A percentile compares a stretch with the other conserved stretches of the same genome.
Conservation (phyloP, 2,113 vertebrate genomes). For the Microcebus ravelobensis region DNA sequence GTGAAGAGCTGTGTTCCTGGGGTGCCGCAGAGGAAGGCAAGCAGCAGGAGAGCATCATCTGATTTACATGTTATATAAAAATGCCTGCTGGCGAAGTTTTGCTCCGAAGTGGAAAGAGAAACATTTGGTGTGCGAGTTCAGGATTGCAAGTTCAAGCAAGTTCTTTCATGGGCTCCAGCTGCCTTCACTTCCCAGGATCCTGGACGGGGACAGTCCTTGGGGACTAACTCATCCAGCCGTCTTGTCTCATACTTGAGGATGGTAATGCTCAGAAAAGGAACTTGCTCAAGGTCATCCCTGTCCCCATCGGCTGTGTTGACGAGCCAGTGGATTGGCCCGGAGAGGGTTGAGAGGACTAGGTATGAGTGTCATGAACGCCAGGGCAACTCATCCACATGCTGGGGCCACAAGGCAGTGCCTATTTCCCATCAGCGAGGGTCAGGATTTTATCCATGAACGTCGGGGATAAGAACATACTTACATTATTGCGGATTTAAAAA, state of each 20-base stretch:
- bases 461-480: constrained; percentile 1
- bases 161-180: background rate
- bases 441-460: background rate
- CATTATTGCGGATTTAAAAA: background rate
- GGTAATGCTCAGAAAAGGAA: background rate
- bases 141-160: background rate
- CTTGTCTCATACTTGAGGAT: background rate
- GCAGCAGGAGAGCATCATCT: background rate
- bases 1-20: background rate
- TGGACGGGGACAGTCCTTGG: background rate
- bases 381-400: background rate
- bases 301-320: background rate
- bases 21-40: background rate
- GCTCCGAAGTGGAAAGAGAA: background rate
- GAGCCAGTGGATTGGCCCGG: background rate
- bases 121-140: background rate
- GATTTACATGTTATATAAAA: background rate
- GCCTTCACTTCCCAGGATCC: background rate
- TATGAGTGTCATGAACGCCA: background rate
- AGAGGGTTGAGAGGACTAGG: too few relatives aligned
- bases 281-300: background rate
- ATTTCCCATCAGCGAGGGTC: background rate
- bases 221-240: background rate
- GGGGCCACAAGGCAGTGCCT: background rate
- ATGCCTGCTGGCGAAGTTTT: background rate